Evolutionary conservation across 2,888 invertebrate genomes (phyloP), one percentile per base, ranked within the genome.

Genomic region (Noctua janthina): DNA sequence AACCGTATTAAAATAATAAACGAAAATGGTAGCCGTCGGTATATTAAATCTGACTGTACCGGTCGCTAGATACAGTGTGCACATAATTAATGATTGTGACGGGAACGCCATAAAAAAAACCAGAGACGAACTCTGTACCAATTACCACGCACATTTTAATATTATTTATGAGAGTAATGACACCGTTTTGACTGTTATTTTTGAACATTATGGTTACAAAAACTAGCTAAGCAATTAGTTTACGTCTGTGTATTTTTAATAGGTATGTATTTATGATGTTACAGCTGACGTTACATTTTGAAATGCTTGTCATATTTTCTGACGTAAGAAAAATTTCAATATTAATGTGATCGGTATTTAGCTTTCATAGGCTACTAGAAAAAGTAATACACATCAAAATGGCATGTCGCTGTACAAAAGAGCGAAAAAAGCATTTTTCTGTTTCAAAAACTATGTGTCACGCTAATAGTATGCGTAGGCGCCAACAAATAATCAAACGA

Each of bases 51-150:
- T 85, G 82, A 74, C 76, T 84, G 51, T 78, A 83, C 75, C 70
- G 78, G 79, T 76, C 54, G 66, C 78, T 78, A 86, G 77, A 77
- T 77, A 78, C 83, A 80, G 79, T 69, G 78, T 69, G 68, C 76
- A 70, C 59, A 73, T 86, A 87, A 88, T 88, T 87, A 87, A 89
- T 86, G 79, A 84, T 79, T 85, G 79, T 80, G 81, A 72, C 89
- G 72, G 74, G 74, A 81, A 80, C 82, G 79, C 78, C 76, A 86
- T 86, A 86, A 87, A 87, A 87, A 89, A 86, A 82, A 17, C 66
- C 87, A 86, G 89, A 76, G 81, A 80, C 81, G 86, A 78, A 87
- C 84, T 88, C 81, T 39, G 78, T 74, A 81, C 76, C 82, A 87
- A 86, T 88, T 80, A 79, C 74, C 39, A 81, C 68, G 66, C 66